Base-by-base conservation (phyloP, 2,113 vertebrate genomes). In the Planiliza haematocheilus region DNA sequence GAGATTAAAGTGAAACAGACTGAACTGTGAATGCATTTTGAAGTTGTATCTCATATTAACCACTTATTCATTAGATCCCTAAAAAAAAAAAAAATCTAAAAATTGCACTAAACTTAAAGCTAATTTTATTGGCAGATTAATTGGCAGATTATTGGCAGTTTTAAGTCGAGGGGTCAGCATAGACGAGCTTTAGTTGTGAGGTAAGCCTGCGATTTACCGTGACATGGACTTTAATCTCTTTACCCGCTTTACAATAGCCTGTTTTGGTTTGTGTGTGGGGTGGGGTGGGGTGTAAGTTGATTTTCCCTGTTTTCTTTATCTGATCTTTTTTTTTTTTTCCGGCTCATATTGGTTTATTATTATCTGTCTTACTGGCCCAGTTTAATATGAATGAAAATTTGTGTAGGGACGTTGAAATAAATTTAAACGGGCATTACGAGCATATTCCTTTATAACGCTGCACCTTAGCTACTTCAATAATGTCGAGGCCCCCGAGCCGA, bases 141-240 rank as follows among this genome's bases (percentile, higher is more conserved):
- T 81, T 65, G n/a, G 24, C 55, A 62, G 50, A 78, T 74, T n/a
- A n/a, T n/a, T n/a, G n/a, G n/a, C n/a, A 56, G 37, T 84, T 87
- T 83, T 45, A 81, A 82, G 83, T 41, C 70, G 55, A 81, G 16
- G 67, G 75, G 72, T 88, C 53, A 85, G 67, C 71, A 83, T 77
- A 75, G 71, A 77, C 53, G 41, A 77, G 76, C 73, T 85, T 86
- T 72, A 64, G 70, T 67, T 39, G 59, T 63, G 85, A 85, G 71
- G 83, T 89, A 84, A 91, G 70, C 79, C 57, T 75, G 76, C 14
- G 60, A 61, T 88, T 88, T 89, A 81, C 69, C 70, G 60, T 70
- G 60, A 45, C 69, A 88, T 21, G 20, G 77, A 61, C 80, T 82
- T 78, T 88, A 88, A 91, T 90, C 83, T 72, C 83, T 86, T 91